Percentiles rank a stretch among this genome's conserved stretches.
phyloP scores from a whole-genome alignment of 2,113 vertebrate genomes.

The Carassius gibelio region DNA sequence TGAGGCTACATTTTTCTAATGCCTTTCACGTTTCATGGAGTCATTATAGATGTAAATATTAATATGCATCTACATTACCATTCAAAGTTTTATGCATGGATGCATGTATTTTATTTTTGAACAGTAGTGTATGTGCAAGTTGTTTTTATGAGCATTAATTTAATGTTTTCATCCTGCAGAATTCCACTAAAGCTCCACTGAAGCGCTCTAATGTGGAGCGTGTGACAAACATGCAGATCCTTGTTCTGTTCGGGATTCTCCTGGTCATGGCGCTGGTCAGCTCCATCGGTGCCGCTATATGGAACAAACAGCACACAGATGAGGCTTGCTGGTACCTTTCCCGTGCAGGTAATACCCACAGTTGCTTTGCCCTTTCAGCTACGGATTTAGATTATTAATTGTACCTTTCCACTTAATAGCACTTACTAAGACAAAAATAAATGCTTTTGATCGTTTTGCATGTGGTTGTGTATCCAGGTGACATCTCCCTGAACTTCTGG shows the following conservation, averaged over 20 bases:
- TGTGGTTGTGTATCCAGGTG: constrained; percentile 72
- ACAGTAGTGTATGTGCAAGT: background rate
- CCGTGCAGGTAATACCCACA: constrained; percentile 76
- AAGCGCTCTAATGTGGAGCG: constrained; percentile 97
- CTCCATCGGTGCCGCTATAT: constrained; percentile 92
- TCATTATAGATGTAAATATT: background rate
- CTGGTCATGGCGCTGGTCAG: constrained; percentile 96
- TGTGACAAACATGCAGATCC: constrained; percentile 96
- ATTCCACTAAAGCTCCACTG: constrained; percentile 97
- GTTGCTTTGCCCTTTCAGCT: background rate
- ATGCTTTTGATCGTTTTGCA: background rate
- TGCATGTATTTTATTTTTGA: background rate
- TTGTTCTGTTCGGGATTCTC: constrained; percentile 94
- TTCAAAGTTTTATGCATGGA: background rate
- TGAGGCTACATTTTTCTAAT: background rate
- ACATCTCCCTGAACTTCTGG: constrained; percentile 90
- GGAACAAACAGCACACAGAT: constrained; percentile 87
- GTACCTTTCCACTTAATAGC: background rate
- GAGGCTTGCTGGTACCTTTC: constrained; percentile 92
- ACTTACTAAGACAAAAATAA: background rate
- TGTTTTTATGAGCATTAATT: background rate
- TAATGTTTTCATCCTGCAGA: constrained; percentile 72
- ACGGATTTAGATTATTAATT: background rate
- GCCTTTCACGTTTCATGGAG: background rate
- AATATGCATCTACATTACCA: background rate